phyloP scores from a whole-genome alignment of 2,797 vertebrate genomes.

The Pelobates cultripes region DNA sequence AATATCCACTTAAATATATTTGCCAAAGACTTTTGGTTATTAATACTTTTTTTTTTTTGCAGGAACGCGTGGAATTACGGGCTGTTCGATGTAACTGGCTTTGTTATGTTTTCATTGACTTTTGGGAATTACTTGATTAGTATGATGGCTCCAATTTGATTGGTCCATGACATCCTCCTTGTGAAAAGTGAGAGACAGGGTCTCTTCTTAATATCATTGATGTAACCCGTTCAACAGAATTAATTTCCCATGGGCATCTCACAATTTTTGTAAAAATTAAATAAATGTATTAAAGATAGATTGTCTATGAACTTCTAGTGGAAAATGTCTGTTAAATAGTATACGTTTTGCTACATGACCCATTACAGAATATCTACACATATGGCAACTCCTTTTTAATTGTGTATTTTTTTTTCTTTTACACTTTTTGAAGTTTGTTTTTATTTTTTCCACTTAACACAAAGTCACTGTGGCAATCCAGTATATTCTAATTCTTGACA shows the following conservation, averaged over 20 bases:
- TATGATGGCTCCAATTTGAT: constrained; percentile 63
- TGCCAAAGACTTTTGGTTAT: constrained; percentile 65
- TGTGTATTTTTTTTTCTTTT: too few relatives aligned
- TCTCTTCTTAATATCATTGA: background rate
- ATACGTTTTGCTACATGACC: too few relatives aligned
- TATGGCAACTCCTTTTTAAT: too few relatives aligned
- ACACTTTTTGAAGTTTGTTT: too few relatives aligned
- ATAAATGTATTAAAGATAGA: background rate
- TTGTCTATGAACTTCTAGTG: background rate
- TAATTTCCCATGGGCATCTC: background rate
- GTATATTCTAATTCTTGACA: too few relatives aligned
- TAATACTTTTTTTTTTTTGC: background rate
- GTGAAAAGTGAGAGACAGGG: constrained; percentile 22
- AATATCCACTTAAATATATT: constrained; percentile 76
- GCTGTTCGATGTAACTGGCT: constrained; percentile 60
- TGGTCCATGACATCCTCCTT: constrained; percentile 53
- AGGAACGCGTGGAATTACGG: constrained; percentile 39
- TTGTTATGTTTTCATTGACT: constrained; percentile 66
- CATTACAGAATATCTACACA: too few relatives aligned
- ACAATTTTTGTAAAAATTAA: background rate
- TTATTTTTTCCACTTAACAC: too few relatives aligned
- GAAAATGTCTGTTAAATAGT: background rate
- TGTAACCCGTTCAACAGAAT: background rate
- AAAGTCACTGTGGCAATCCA: too few relatives aligned
- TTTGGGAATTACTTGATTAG: constrained; percentile 63